These are phyloP conservation scores for Odobenus rosmarus DNA, from an alignment of 2,113 vertebrate species.

Conservation along the genomic window DNA sequence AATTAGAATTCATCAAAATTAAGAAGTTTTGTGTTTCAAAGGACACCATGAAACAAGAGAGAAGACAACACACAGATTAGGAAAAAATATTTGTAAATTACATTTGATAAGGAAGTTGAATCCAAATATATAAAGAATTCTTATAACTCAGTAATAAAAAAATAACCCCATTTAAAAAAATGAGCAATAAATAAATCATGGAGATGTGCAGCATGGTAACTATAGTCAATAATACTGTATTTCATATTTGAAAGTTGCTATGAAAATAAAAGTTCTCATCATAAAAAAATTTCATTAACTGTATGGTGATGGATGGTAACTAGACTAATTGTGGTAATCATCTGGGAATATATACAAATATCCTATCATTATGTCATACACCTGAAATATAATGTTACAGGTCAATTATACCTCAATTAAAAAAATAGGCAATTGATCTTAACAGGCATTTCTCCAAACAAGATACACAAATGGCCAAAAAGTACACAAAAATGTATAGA, in stretches of 20 bases:
- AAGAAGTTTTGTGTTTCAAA: background rate
- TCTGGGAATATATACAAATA: background rate
- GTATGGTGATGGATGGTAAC: background rate
- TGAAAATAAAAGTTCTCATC: background rate
- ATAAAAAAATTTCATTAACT: background rate
- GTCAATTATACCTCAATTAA: background rate
- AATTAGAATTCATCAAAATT: background rate
- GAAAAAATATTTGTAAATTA: background rate
- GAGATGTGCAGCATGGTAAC: background rate
- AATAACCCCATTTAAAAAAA: background rate
- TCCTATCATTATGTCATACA: background rate
- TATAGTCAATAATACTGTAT: background rate
- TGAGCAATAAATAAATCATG: no score
- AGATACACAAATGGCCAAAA: background rate
- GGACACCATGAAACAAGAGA: background rate
- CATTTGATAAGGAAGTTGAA: background rate
- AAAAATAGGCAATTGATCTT: background rate
- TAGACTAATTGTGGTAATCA: background rate
- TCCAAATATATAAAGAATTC: background rate
- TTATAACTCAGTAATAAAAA: background rate
- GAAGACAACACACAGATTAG: background rate
- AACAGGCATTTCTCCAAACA: background rate
- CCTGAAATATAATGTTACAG: background rate
- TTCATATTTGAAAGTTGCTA: background rate
- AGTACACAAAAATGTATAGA: no score